Percentiles rank a stretch among this genome's conserved stretches.
Conservation (phyloP, 2,888 invertebrate species). For the Barypeithes pellucidus region DNA sequence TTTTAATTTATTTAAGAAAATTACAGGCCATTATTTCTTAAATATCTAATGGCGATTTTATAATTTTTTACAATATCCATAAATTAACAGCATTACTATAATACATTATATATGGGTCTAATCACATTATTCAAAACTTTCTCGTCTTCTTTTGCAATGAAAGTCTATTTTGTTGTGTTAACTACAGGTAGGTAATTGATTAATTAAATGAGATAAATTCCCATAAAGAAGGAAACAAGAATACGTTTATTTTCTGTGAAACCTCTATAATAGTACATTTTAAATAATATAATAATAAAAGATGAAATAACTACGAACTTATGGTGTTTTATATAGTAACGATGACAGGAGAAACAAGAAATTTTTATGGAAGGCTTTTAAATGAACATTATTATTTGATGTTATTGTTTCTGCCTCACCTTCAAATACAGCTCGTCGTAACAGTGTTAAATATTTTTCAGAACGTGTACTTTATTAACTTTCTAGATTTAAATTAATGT, state of each 20-base stretch:
- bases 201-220: conserved; percentile 33
- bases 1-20: background rate
- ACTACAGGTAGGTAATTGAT: conserved; percentile 26
- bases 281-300: too few relatives aligned
- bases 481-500: too few relatives aligned
- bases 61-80: conserved; percentile 9
- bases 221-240: conserved; percentile 34
- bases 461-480: too few relatives aligned
- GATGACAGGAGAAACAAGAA: too few relatives aligned
- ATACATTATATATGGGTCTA: conserved; percentile 4
- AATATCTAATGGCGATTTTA: background rate
- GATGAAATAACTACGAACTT: too few relatives aligned
- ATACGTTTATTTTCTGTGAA: conserved; percentile 35
- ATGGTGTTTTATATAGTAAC: too few relatives aligned
- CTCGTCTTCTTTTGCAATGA: conserved; percentile 25
- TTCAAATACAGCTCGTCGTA: too few relatives aligned
- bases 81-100: conserved; percentile 13
- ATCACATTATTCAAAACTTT: conserved; percentile 22
- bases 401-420: too few relatives aligned
- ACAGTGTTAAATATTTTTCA: too few relatives aligned
- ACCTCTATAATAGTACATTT: background rate
- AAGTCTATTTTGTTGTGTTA: conserved; percentile 27
- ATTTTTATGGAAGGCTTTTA: too few relatives aligned
- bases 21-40: background rate
- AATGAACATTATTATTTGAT: too few relatives aligned